Evolutionary conservation across 2,888 invertebrate species (phyloP).

Genomic region (Eristalis pertinax): DNA sequence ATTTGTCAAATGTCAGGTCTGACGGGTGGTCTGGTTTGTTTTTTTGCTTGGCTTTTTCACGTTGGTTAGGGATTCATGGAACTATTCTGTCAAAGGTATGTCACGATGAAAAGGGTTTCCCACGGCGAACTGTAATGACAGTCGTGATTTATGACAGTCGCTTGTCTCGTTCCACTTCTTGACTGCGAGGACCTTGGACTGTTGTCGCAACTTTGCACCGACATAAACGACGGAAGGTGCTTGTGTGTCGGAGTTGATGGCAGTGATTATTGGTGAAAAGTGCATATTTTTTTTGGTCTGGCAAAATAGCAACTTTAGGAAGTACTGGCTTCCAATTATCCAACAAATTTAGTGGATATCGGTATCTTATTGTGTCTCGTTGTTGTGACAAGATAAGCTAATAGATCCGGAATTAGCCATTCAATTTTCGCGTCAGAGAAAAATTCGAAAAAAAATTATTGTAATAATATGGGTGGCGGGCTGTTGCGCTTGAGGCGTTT

Average conservation of each 20-base stretch:
- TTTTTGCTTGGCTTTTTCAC: background rate
- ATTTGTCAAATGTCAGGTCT: conserved; percentile 46
- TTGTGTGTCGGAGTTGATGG: background rate
- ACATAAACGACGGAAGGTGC: background rate
- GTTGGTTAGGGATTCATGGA: conserved; percentile 18
- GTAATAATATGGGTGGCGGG: too few species aligned
- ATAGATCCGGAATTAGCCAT: too few species aligned
- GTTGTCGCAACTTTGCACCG: background rate
- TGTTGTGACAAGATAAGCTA: too few species aligned
- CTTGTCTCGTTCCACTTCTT: background rate
- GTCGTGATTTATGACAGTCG: background rate
- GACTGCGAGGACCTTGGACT: background rate
- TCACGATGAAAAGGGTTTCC: background rate
- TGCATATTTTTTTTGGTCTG: too few species aligned
- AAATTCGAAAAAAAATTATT: too few species aligned
- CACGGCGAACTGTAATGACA: background rate
- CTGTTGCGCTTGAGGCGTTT: too few species aligned
- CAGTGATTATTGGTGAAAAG: background rate
- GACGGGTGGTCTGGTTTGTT: background rate
- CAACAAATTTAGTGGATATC: too few species aligned
- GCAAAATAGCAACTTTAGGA: too few species aligned
- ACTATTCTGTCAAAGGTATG: conserved; percentile 4
- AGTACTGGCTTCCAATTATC: too few species aligned
- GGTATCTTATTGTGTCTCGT: too few species aligned
- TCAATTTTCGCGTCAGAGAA: too few species aligned